These are phyloP conservation scores for Phyllopteryx taeniolatus DNA, from an alignment of 2,113 vertebrate species.

Conservation along the genomic window DNA sequence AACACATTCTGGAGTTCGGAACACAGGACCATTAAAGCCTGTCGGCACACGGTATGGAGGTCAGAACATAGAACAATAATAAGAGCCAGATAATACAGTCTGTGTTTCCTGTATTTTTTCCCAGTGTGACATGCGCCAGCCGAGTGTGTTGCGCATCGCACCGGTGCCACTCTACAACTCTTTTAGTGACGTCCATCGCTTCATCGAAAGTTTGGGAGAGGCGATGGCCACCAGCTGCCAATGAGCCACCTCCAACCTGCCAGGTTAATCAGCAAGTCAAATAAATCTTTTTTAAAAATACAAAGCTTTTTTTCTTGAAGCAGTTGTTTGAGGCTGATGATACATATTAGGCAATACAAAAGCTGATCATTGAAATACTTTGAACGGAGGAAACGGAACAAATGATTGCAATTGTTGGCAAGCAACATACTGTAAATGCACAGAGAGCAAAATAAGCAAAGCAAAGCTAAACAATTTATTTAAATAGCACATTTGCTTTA, in stretches of 20 bases:
- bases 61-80: no score
- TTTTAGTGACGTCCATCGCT: conserved; percentile 87
- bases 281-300: not conserved
- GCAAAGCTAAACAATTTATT: no score
- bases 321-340: not conserved
- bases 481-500: no score
- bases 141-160: conserved; percentile 81
- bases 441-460: no score
- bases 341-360: not conserved
- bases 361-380: not conserved
- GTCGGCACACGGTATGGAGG: no score
- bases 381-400: not conserved
- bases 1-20: no score
- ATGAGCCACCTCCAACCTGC: not conserved
- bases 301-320: not conserved
- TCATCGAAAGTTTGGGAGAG: conserved; percentile 74
- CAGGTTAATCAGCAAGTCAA: not conserved
- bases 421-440: no score
- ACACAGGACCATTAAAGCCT: no score
- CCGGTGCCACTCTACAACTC: conserved; percentile 95
- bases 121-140: conserved; percentile 92
- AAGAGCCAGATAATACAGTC: no score
- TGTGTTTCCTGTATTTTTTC: conserved; percentile 21
- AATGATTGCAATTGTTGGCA: not conserved
- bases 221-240: conserved; percentile 56